Base-by-base conservation (phyloP, 2,888 invertebrate genomes). In the Dastarcus helophoroides region DNA sequence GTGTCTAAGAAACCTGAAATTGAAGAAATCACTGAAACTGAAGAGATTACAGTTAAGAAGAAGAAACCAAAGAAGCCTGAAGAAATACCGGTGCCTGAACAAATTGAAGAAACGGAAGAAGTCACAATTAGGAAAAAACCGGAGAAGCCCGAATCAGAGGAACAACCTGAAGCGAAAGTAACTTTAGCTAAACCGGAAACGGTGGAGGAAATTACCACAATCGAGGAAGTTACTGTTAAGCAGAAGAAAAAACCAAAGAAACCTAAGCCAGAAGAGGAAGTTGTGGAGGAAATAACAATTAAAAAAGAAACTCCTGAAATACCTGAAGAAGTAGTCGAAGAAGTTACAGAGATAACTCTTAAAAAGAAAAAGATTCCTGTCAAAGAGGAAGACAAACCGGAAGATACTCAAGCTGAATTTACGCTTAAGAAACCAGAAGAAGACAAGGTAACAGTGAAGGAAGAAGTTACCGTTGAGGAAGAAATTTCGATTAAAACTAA, bases 241-340 rank as follows among this genome's bases (percentile, higher is more conserved):
- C 48, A 48, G 37, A 42, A 22, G 9, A 7, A 7, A 9, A 47
- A 39, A 28, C 40, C 40, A 15, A 59, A 62, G 30, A 65, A 51
- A 46, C 64, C 49, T 2, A 65, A 62, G 33, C 58, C 60, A 15
- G 16, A 29, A 22, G 27, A 30, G 26, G 24, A 23, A 10, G 32
- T 36, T 38, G 54, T 57, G 41, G 68, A 73, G 50, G 67, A 33
- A 30, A 9, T 30, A 16, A 22, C 21, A 31, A 30, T 40, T 14
- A 9, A 51, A 47, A 7, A 43, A 47, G 6, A 37, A 50, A 42
- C 50, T 42, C 23, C 40, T 43, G 33, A 46, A n/a, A n/a, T n/a
- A n/a, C n/a, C n/a, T n/a, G n/a, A n/a, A n/a, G 34, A 34, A 33
- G 31, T 29, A 7, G 22, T 35, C 11, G 32, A 37, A 9, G 29